These are phyloP conservation scores for Euschistus heros DNA, from an alignment of 1,140 invertebrate species.

Conservation along the genomic window DNA sequence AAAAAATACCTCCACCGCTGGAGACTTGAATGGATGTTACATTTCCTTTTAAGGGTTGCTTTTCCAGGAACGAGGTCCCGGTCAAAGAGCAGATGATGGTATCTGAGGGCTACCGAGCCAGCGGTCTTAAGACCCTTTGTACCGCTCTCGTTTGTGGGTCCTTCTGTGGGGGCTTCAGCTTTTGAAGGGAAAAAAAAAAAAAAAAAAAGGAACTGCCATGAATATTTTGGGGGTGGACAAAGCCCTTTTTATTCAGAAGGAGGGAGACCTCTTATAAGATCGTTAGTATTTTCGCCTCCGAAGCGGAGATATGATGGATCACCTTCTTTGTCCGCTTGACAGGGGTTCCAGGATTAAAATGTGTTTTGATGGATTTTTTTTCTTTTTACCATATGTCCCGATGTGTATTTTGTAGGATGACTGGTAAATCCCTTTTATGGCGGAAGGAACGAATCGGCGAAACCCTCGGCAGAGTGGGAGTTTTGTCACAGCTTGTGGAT, in stretches of 20 bases:
- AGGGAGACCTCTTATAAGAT: not conserved
- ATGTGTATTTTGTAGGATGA: slow-evolving; percentile 1
- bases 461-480: too few relatives aligned
- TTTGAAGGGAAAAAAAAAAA: not conserved
- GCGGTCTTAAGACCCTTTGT: not conserved
- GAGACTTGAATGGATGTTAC: too few relatives aligned
- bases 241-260: not conserved
- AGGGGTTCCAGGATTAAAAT: slow-evolving; percentile 2
- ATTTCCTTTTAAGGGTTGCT: not conserved
- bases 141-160: too few relatives aligned
- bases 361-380: slow-evolving; percentile 2
- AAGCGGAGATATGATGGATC: not conserved
- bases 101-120: not conserved
- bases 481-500: too few relatives aligned
- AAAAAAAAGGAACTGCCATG: not conserved
- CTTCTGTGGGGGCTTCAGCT: too few relatives aligned
- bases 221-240: slow-evolving; percentile 4
- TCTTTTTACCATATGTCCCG: not conserved
- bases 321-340: not conserved
- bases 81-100: slow-evolving; percentile 3
- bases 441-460: not conserved
- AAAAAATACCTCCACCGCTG: too few relatives aligned
- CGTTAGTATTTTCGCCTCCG: slow-evolving; percentile 1
- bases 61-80: not conserved
- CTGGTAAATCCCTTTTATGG: not conserved